These are phyloP conservation scores for Trichacis sp. DNA, from an alignment of 2,888 invertebrate species.

Conservation along the genomic window DNA sequence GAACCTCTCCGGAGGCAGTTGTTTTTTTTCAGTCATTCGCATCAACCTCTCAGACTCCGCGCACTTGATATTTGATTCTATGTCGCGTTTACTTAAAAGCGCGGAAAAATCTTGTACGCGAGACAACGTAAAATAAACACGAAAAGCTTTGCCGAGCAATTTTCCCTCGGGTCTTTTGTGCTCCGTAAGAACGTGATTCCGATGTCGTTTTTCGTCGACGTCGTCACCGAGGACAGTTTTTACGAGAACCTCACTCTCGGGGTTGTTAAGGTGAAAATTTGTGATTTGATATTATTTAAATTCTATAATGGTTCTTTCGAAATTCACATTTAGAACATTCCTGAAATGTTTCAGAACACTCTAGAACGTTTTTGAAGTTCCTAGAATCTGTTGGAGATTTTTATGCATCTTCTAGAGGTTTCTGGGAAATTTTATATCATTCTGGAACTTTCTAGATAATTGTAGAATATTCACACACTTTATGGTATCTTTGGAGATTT, in stretches of 20 bases:
- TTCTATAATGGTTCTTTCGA: no score
- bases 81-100: neutral
- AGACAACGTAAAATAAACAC: neutral
- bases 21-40: constrained; percentile 9
- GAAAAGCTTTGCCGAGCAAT: neutral
- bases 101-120: neutral
- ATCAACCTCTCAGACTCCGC: neutral
- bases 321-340: no score
- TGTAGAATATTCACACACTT: no score
- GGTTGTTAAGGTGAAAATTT: constrained; percentile 74
- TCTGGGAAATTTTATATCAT: no score
- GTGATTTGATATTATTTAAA: no score
- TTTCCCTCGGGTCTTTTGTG: neutral
- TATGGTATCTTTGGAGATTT: no score
- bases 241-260: constrained; percentile 81
- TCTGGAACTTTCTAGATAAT: no score
- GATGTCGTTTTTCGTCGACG: constrained; percentile 79
- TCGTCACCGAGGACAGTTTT: constrained; percentile 80
- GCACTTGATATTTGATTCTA: constrained; percentile 1
- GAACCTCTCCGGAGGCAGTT: constrained; percentile 6
- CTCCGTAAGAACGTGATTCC: no score
- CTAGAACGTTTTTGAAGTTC: no score
- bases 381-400: no score
- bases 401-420: no score
- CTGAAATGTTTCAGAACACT: no score